phyloP scores from a whole-genome alignment of 2,113 vertebrate genomes.

The Mastomys natalensis region DNA sequence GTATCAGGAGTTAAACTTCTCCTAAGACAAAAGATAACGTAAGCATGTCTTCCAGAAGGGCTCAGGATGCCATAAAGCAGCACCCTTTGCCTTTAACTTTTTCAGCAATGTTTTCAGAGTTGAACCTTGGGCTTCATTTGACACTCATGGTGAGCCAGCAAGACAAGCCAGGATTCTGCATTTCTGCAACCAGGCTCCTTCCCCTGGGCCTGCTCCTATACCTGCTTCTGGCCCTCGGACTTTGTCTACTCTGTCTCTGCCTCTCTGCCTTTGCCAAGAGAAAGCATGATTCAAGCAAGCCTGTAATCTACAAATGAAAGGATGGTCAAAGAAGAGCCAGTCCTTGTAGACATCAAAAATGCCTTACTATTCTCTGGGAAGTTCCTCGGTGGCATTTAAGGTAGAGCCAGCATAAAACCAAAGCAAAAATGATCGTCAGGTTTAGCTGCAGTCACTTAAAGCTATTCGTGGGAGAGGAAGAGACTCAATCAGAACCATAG shows the following conservation, averaged over 20 bases:
- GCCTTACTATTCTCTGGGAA: not conserved
- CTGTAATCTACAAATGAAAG: not conserved
- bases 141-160: not conserved
- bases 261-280: not conserved
- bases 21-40: not conserved
- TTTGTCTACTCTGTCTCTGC: not conserved
- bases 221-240: not conserved
- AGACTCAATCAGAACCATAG: not conserved
- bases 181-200: not conserved
- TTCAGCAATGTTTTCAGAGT: not conserved
- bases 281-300: not conserved
- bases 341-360: not conserved
- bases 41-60: not conserved
- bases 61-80: not conserved
- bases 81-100: not conserved
- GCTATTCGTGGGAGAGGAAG: not conserved
- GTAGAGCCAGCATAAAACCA: not conserved
- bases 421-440: not conserved
- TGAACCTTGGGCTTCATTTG: not conserved
- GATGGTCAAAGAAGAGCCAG: not conserved
- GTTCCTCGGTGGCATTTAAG: not conserved
- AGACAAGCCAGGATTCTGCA: not conserved
- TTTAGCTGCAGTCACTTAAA: not conserved
- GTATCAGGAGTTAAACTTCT: not conserved
- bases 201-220: not conserved